Conservation (phyloP, 2,888 invertebrate species). For the Caenorhabditis parvicauda region DNA sequence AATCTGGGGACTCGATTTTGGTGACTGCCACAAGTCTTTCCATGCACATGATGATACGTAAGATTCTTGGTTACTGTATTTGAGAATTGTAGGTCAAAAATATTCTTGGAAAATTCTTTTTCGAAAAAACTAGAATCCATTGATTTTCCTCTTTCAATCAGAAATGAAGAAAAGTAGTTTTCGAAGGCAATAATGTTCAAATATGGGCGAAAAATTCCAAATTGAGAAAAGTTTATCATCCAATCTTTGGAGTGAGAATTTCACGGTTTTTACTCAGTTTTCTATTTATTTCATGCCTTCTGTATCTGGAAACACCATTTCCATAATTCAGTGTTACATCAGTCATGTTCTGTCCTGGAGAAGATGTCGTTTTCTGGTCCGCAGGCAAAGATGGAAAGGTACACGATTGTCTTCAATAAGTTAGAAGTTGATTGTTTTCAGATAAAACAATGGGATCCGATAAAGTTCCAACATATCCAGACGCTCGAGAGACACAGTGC, state of each 20-base stretch:
- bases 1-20: slow-evolving; percentile 97
- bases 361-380: slow-evolving; percentile 87
- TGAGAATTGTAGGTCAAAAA: too few relatives aligned
- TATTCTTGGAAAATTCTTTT: too few relatives aligned
- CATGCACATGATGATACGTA: slow-evolving; percentile 87
- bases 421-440: neutral
- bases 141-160: too few relatives aligned
- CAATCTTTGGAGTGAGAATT: neutral
- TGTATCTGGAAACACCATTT: too few relatives aligned
- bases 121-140: too few relatives aligned
- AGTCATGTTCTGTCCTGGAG: slow-evolving; percentile 78
- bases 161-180: too few relatives aligned
- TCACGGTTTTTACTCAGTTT: too few relatives aligned
- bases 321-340: slow-evolving; percentile 77
- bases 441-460: slow-evolving; percentile 95
- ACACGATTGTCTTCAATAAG: neutral
- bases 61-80: slow-evolving; percentile 14
- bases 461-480: slow-evolving; percentile 84
- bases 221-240: too few relatives aligned
- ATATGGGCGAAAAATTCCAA: too few relatives aligned
- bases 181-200: too few relatives aligned
- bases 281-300: too few relatives aligned
- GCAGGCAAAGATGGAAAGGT: slow-evolving; percentile 84
- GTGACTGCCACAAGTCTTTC: slow-evolving; percentile 91
- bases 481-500: slow-evolving; percentile 72